Evolutionary conservation across 1,140 invertebrate genomes (phyloP), one percentile per base, ranked within the genome.

Genomic region (Delia radicum): DNA sequence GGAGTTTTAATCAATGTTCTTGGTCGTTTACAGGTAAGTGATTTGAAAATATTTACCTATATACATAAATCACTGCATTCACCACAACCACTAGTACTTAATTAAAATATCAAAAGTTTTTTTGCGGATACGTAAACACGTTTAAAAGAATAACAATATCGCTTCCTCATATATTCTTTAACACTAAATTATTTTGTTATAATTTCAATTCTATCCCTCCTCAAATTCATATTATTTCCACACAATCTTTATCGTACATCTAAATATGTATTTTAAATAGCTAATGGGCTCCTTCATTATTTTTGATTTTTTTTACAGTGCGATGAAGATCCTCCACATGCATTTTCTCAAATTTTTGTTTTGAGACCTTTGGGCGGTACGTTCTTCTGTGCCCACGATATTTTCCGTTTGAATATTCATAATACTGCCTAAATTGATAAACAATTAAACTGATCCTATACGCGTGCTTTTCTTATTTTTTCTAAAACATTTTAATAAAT

Each of bases 1-100:
- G 96, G 96, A 75, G 93, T 98, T 77, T 87, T 98, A 85, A 96
- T 98, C 79, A 95, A 95, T 89, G 96, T 98, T 42, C 89, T 98
- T 77, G 96, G 96, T 81, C 93, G 96, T 88, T 89, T 98, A 81
- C 94, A 98, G 92, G 96, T 97, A 89, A 89, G 85, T 87, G 4
- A 6, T 33, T n/a, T n/a, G n/a, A n/a, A n/a, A n/a, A n/a, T n/a
- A n/a, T n/a, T n/a, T n/a, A n/a, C n/a, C n/a, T n/a, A n/a, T n/a
- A n/a, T n/a, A n/a, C n/a, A n/a, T n/a, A n/a, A n/a, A n/a, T n/a
- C n/a, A n/a, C n/a, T n/a, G n/a, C n/a, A n/a, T n/a, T n/a, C n/a
- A n/a, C n/a, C n/a, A n/a, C n/a, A n/a, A n/a, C n/a, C n/a, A n/a
- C n/a, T n/a, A n/a, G n/a, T n/a, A n/a, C n/a, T n/a, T n/a, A n/a